Conservation (phyloP, 2,797 vertebrate species). For the Tokudaia tokunoshimensis region DNA sequence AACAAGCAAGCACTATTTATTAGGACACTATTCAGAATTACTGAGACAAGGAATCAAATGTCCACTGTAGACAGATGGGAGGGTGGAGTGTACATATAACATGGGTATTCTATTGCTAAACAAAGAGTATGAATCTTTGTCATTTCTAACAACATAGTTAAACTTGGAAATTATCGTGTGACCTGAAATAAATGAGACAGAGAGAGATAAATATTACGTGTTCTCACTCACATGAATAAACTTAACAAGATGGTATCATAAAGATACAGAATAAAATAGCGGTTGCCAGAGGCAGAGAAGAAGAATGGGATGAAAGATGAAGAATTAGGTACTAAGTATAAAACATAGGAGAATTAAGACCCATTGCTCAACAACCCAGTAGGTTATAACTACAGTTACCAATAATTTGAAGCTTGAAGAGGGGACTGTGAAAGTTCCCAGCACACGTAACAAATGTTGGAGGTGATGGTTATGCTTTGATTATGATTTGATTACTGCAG, state of each 20-base stretch:
- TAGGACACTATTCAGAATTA: background rate
- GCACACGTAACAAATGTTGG: background rate
- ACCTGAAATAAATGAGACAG: background rate
- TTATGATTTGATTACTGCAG: background rate
- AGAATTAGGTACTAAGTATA: background rate
- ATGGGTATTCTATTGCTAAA: background rate
- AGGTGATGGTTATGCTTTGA: background rate
- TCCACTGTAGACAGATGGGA: background rate
- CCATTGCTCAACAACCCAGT: background rate
- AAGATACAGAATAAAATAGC: background rate
- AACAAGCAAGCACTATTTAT: background rate
- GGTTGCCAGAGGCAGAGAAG: background rate
- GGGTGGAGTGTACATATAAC: accelerated
- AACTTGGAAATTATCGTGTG: background rate
- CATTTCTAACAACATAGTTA: background rate
- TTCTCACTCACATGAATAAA: background rate
- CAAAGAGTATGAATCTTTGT: background rate
- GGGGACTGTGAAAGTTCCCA: background rate
- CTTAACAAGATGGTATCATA: background rate
- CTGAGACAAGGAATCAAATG: background rate
- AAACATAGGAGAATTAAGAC: background rate
- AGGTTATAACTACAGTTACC: background rate
- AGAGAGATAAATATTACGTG: background rate
- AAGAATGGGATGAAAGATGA: background rate
- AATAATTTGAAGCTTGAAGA: background rate